A percentile compares a stretch with the other conserved stretches of the same genome.
phyloP scores from a whole-genome alignment of 1,140 invertebrate species.

The Zaprionus lachaisei region DNA sequence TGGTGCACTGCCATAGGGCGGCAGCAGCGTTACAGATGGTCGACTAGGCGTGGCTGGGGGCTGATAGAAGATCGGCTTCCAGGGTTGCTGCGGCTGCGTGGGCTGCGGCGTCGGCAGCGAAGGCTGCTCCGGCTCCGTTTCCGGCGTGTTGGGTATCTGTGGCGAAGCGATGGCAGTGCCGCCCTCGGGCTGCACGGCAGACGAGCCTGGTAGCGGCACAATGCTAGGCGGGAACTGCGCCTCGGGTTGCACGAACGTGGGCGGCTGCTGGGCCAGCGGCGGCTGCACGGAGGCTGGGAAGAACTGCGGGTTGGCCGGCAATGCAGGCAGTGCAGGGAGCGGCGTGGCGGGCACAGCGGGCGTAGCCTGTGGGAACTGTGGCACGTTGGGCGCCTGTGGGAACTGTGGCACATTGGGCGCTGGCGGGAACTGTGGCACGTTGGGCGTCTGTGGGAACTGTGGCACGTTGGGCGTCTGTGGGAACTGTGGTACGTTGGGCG shows the following conservation, averaged over 20 bases:
- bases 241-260: constrained; percentile 66
- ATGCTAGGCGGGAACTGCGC: constrained; percentile 70
- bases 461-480: constrained; percentile 36
- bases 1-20: constrained; percentile 72
- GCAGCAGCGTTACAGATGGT: constrained; percentile 69
- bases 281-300: constrained; percentile 69
- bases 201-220: constrained; percentile 64
- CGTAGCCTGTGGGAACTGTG: constrained; percentile 1
- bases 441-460: constrained; percentile 44
- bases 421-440: constrained; percentile 10
- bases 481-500: constrained; percentile 16
- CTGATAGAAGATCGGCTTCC: constrained; percentile 72
- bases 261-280: constrained; percentile 69
- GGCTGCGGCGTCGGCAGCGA: constrained; percentile 40
- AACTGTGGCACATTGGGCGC: constrained; percentile 38
- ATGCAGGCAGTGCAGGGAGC: constrained; percentile 5
- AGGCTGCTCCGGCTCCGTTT: constrained; percentile 45
- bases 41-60: constrained; percentile 61
- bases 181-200: constrained; percentile 59
- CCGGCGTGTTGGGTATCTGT: constrained; percentile 62
- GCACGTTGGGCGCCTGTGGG: constrained; percentile 28
- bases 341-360: constrained; percentile 30
- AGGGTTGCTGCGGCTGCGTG: constrained; percentile 64
- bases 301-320: constrained; percentile 59
- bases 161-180: constrained; percentile 75